A percentile compares a stretch with the other conserved stretches of the same genome.
Evolutionary conservation across 2,113 vertebrate species (phyloP).

Genomic region (Indicator maculatus): DNA sequence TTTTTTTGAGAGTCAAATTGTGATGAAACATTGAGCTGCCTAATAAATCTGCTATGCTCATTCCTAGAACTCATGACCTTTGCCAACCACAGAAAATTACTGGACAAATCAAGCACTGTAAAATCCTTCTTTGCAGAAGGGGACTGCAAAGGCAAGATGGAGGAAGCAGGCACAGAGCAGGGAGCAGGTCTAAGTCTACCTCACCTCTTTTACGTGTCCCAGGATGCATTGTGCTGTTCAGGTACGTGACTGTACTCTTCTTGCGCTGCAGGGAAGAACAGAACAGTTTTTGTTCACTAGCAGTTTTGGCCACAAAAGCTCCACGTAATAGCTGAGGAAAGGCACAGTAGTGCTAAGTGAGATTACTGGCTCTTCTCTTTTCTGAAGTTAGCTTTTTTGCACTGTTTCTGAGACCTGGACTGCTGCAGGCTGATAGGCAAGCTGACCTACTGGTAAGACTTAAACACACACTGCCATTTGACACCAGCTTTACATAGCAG

Average conservation of each 20-base stretch:
- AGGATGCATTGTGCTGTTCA: slow-evolving; percentile 97
- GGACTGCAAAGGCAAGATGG: neutral
- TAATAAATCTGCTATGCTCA: slow-evolving; percentile 12
- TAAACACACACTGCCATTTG: neutral
- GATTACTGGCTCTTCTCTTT: neutral
- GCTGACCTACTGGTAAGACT: neutral
- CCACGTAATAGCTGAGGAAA: neutral
- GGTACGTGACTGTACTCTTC: slow-evolving; percentile 96
- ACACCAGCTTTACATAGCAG: neutral
- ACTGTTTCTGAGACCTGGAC: neutral
- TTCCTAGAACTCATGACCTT: neutral
- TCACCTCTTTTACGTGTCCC: slow-evolving; percentile 97
- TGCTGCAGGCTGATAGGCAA: neutral
- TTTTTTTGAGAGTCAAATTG: neutral
- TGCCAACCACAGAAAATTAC: neutral
- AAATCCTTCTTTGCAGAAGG: neutral
- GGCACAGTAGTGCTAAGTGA: neutral
- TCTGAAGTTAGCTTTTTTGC: slow-evolving; percentile 4
- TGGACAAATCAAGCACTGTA: neutral
- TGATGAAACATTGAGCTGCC: neutral
- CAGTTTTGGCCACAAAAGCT: neutral
- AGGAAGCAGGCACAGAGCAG: slow-evolving; percentile 9
- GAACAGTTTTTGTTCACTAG: neutral
- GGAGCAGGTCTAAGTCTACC: slow-evolving; percentile 39
- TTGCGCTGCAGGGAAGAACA: slow-evolving; percentile 86